Evolutionary conservation across 2,888 invertebrate genomes (phyloP), one percentile per base, ranked within the genome.

Genomic region (Acanthosepion esculentum): DNA sequence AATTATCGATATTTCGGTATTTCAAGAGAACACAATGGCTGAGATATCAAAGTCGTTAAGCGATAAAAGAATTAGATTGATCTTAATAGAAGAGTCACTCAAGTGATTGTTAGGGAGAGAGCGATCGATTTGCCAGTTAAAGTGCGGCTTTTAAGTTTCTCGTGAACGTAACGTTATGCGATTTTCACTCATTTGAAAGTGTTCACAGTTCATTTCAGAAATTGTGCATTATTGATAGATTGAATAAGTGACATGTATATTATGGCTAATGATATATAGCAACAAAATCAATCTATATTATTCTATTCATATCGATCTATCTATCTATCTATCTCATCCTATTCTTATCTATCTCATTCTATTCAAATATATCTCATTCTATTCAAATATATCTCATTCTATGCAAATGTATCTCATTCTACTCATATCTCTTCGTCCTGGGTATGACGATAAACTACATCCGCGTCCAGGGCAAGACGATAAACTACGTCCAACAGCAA

Each of bases 1-100:
- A n/a, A 29, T 78, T 29, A 78, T 78, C 78, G 78, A 78, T 78
- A 78, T 78, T 78, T 78, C 78, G n/a, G 29, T n/a, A 78, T 78
- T 78, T 78, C 78, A 78, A 78, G 29, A 78, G 78, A 78, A 78
- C 78, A n/a, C 78, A 78, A 78, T 78, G 78, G 78, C n/a, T 78
- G 78, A 78, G 78, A 78, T 78, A 78, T 78, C 78, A 78, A 78
- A 78, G 78, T 78, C 78, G 78, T 78, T 78, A n/a, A n/a, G 78
- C 18, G 78, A 78, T 78, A 78, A 78, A 78, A 78, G 78, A 78
- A 78, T 78, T 29, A 78, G 78, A 78, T 78, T 78, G 78, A 78
- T 78, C 78, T 78, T n/a, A 78, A n/a, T n/a, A 78, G 78, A 78
- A 59, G n/a, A n/a, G 78, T 78, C 10, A 78, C n/a, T 78, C 78